These are phyloP conservation scores for Malachius bipustulatus DNA, from an alignment of 2,888 invertebrate species.

Conservation along the genomic window DNA sequence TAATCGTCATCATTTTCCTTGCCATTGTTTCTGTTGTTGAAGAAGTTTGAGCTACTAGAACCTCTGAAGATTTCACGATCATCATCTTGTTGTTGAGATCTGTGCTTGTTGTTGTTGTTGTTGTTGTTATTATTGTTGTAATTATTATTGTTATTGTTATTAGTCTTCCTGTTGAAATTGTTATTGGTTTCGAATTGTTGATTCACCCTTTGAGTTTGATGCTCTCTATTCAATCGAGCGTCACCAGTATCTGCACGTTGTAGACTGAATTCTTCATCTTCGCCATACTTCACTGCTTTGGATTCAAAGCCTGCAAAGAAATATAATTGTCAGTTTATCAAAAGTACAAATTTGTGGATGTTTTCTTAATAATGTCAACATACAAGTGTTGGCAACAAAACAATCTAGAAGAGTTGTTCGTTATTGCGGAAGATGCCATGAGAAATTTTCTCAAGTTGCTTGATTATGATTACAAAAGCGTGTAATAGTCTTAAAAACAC, in stretches of 20 bases:
- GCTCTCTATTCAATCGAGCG: constrained; percentile 33
- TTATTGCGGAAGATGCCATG: no score
- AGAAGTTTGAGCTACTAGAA: constrained; percentile 66
- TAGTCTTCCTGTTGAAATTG: constrained; percentile 15
- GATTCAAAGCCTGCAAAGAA: constrained; percentile 48
- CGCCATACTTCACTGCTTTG: constrained; percentile 48
- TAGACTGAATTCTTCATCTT: constrained; percentile 60
- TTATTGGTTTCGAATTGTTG: constrained; percentile 29
- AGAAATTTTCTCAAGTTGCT: no score
- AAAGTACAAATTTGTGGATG: no score
- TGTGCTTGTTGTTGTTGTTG: constrained; percentile 18
- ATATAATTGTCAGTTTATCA: no score
- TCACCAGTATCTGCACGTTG: constrained; percentile 61
- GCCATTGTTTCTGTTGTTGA: constrained; percentile 50
- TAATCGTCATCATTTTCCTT: constrained; percentile 46
- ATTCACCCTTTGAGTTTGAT: constrained; percentile 33
- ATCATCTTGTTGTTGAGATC: constrained; percentile 26
- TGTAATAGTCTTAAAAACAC: no score
- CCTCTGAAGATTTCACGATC: constrained; percentile 52
- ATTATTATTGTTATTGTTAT: constrained; percentile 31
- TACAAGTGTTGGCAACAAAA: no score
- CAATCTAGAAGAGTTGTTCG: no score
- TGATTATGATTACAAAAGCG: no score
- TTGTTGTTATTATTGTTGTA: constrained; percentile 17
- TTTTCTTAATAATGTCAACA: no score